phyloP scores from a whole-genome alignment of 2,113 vertebrate species.

The Girardinichthys multiradiatus region DNA sequence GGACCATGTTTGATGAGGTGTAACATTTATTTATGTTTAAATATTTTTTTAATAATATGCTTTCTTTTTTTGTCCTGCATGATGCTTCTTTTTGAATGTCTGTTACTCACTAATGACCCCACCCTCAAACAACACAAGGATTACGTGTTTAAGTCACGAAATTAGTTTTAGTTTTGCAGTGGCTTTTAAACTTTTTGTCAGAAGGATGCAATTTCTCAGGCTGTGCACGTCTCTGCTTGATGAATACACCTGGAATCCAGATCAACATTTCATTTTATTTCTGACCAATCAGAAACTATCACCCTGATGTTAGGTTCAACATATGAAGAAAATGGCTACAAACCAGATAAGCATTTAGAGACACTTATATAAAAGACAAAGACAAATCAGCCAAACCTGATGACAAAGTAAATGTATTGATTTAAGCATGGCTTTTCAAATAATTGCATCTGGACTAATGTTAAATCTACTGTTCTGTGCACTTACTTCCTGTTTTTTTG shows the following conservation, averaged over 20 bases:
- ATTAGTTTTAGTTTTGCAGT: too few species aligned
- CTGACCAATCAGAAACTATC: slow-evolving; percentile 59
- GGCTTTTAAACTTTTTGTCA: background rate
- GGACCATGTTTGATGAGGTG: too few species aligned
- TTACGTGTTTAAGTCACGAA: too few species aligned
- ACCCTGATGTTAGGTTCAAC: slow-evolving; percentile 52
- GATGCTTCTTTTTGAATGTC: too few species aligned
- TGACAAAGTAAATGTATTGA: background rate
- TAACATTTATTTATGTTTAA: too few species aligned
- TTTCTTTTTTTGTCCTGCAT: too few species aligned
- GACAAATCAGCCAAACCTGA: background rate
- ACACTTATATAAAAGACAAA: slow-evolving; percentile 31
- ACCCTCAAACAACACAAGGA: too few species aligned
- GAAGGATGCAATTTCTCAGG: background rate
- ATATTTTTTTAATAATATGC: too few species aligned
- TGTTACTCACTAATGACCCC: too few species aligned
- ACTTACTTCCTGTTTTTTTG: slow-evolving; percentile 61
- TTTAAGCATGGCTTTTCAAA: background rate
- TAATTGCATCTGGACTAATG: background rate
- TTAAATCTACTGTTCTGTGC: slow-evolving; percentile 41
- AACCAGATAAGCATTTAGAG: slow-evolving; percentile 34
- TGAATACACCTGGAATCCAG: slow-evolving; percentile 21
- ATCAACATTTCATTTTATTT: slow-evolving; percentile 38
- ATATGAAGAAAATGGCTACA: slow-evolving; percentile 51
- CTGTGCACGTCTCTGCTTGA: slow-evolving; percentile 7